phyloP scores from a whole-genome alignment of 1,140 invertebrate species.

The Diabrotica undecimpunctata region DNA sequence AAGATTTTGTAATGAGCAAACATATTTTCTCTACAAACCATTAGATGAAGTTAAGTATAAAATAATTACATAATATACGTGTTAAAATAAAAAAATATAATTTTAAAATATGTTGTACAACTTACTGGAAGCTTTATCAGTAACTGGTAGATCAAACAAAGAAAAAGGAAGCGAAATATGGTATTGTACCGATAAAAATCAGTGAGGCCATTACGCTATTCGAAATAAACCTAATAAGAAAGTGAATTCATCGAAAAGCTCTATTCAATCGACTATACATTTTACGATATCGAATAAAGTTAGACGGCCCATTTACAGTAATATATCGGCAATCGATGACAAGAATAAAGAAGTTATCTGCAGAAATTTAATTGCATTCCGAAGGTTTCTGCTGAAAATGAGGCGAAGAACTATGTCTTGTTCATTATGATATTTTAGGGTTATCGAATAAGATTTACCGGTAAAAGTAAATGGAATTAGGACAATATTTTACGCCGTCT shows the following conservation, averaged over 20 bases:
- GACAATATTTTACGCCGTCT: not conserved
- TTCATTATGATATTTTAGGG: constrained; percentile 16
- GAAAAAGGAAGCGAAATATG: not conserved
- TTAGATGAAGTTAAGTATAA: too few relatives aligned
- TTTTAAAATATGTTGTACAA: too few relatives aligned
- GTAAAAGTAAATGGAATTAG: constrained; percentile 7
- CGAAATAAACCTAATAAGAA: constrained; percentile 14
- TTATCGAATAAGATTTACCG: constrained; percentile 12
- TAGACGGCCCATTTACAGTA: constrained; percentile 31
- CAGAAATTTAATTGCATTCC: constrained; percentile 28
- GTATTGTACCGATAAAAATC: constrained; percentile 1
- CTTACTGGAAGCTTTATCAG: too few relatives aligned
- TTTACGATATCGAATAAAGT: constrained; percentile 27
- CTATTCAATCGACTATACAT: constrained; percentile 23
- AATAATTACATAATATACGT: too few relatives aligned
- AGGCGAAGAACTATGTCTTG: constrained; percentile 4
- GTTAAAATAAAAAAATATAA: too few relatives aligned
- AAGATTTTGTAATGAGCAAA: too few relatives aligned
- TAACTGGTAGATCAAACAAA: too few relatives aligned
- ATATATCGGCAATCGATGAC: constrained; percentile 33
- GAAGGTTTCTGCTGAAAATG: constrained; percentile 8
- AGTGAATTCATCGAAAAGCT: constrained; percentile 9
- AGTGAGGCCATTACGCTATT: constrained; percentile 8
- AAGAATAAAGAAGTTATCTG: constrained; percentile 30
- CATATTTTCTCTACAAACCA: too few relatives aligned